Evolutionary conservation across 2,113 vertebrate species (phyloP).

Genomic region (Mormoops blainvillei): DNA sequence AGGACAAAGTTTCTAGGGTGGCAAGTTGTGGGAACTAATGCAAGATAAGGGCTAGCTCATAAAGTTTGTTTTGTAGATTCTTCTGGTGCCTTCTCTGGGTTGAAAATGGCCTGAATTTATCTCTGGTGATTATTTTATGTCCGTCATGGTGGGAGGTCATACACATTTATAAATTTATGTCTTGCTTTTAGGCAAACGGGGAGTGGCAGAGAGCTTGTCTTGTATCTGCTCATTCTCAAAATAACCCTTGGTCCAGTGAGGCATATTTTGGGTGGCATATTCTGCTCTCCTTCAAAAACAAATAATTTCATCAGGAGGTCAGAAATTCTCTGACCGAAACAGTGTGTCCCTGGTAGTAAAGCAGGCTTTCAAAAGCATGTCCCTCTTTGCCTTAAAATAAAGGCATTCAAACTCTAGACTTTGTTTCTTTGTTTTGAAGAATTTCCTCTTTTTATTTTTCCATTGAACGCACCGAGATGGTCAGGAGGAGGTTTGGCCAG

Average conservation of each 20-base stretch:
- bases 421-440: neutral
- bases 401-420: neutral
- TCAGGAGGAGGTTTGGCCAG: neutral
- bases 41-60: neutral
- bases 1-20: neutral
- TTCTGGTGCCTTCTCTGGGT: neutral
- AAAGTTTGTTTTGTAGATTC: neutral
- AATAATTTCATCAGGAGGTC: neutral
- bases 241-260: neutral
- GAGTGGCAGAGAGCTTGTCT: neutral
- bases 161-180: neutral
- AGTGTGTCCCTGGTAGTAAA: neutral
- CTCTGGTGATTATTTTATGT: neutral
- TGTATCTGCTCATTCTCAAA: neutral
- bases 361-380: neutral
- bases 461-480: neutral
- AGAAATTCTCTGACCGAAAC: neutral
- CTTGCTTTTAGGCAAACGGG: neutral
- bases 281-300: neutral
- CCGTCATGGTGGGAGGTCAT: neutral
- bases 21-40: neutral
- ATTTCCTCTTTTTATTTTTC: neutral
- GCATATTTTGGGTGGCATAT: neutral
- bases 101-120: neutral
- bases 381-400: neutral